Conservation (phyloP, 2,888 invertebrate genomes). For the Troides helena region DNA sequence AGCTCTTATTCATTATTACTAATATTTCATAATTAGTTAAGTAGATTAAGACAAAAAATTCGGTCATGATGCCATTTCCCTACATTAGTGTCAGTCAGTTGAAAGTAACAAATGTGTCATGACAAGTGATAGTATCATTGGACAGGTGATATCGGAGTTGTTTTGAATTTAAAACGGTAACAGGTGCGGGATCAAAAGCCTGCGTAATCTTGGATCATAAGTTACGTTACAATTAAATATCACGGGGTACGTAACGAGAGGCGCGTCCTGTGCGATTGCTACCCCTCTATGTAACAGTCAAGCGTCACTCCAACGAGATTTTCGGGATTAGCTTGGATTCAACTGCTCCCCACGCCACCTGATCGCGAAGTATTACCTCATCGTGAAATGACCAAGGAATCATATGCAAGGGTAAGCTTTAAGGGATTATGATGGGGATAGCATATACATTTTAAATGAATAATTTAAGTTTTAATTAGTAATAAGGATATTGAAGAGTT, state of each 20-base stretch:
- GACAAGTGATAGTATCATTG: slow-evolving; percentile 40
- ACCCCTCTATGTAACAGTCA: slow-evolving; percentile 40
- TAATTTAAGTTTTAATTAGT: neutral
- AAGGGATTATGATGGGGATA: slow-evolving; percentile 8
- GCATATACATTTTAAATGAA: neutral
- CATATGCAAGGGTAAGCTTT: slow-evolving; percentile 32
- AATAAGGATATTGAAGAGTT: neutral
- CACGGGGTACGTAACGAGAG: slow-evolving; percentile 35
- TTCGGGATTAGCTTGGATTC: slow-evolving; percentile 45
- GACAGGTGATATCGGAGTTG: slow-evolving; percentile 38
- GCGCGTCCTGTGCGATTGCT: slow-evolving; percentile 31
- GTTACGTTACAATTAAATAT: slow-evolving; percentile 37
- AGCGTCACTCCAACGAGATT: slow-evolving; percentile 49
- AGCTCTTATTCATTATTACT: neutral
- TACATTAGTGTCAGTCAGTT: slow-evolving; percentile 28
- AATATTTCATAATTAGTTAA: slow-evolving; percentile 2
- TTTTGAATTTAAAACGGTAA: slow-evolving; percentile 32
- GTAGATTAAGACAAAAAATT: slow-evolving; percentile 10
- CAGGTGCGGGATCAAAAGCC: slow-evolving; percentile 42
- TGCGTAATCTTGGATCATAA: slow-evolving; percentile 40
- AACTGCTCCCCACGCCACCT: slow-evolving; percentile 40
- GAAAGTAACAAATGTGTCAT: slow-evolving; percentile 35
- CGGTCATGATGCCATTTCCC: slow-evolving; percentile 1
- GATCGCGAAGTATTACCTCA: slow-evolving; percentile 38
- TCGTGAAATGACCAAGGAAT: slow-evolving; percentile 38